Base-by-base conservation (phyloP, 2,797 vertebrate genomes). In the Moxostoma hubbsi region DNA sequence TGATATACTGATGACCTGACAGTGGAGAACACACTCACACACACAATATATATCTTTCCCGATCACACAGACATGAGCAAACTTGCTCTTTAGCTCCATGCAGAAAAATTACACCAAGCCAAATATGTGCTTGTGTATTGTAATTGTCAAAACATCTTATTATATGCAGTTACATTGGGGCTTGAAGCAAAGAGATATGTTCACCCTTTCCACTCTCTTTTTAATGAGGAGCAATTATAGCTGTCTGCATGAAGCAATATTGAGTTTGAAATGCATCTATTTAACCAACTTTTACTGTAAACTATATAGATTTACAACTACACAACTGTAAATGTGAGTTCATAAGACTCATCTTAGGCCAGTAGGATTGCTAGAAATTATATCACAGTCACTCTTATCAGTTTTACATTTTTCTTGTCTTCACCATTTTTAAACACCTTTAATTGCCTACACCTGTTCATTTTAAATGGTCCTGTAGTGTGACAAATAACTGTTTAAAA, bases 1-100 rank as follows among this genome's bases (percentile, higher is more conserved):
- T 73, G 62, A 81, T n/a, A 47, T 73, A 74, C 49, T 74, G 71
- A 76, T 59, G 68, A 67, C 58, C 18, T 82, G 74, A 80, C 65
- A 57, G 18, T 57, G 72, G 75, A 72, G 63, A 24, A 57, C 9
- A 78, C 43, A 43, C 36, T 13, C 9, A 36, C 36, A 36, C 36
- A 36, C 74, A 63, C 49, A 78, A 55, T n/a, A 62, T 69, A 49
- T 36, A 49, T 10, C 9, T n/a, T 65, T 62, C 62, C 13, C 11
- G 9, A 46, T n/a, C 63, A 58, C 43, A 58, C 63, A 62, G 73
- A 65, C 74, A 46, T 62, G 66, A 72, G 58, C 49, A 62, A 68
- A 75, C 71, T 75, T 62, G 53, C 57, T 49, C 69, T 58, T 50
- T 16, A 57, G 49, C 71, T 74, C 55, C 47, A 83, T 46, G 16